Conservation (phyloP, 2,888 invertebrate genomes). For the Lasioglossum marginatum region DNA sequence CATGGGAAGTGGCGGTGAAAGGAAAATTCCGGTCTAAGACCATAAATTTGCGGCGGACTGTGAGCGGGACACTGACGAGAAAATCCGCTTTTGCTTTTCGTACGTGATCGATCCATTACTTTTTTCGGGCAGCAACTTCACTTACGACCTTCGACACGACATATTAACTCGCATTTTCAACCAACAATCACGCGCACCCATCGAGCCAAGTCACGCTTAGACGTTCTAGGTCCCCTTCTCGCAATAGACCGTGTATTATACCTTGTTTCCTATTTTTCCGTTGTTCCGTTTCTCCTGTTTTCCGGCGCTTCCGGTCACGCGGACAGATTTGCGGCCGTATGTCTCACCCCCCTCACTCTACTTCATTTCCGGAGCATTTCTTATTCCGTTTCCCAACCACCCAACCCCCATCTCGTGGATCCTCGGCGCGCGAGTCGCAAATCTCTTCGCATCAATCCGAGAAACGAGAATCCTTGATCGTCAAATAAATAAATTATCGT, state of each 20-base stretch:
- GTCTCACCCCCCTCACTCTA: not conserved
- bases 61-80: conserved; percentile 69
- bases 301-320: conserved; percentile 49
- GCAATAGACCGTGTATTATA: conserved; percentile 3
- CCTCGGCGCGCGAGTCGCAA: conserved; percentile 49
- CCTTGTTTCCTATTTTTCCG: not conserved
- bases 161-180: conserved; percentile 28
- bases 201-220: conserved; percentile 42
- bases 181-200: conserved; percentile 34
- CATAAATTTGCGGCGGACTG: conserved; percentile 78
- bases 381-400: not conserved
- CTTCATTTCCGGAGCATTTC: not conserved
- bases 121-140: conserved; percentile 40
- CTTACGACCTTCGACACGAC: conserved; percentile 49
- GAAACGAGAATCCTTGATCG: conserved; percentile 40
- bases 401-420: not conserved
- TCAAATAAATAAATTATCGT: conserved; percentile 21
- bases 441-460: conserved; percentile 52
- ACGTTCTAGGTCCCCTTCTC: conserved; percentile 8
- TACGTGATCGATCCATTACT: conserved; percentile 32
- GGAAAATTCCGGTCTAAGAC: conserved; percentile 79
- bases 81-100: conserved; percentile 58
- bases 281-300: conserved; percentile 3
- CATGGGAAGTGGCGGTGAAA: conserved; percentile 62
- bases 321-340: conserved; percentile 51